Percentiles rank a stretch among this genome's conserved stretches.
These are phyloP conservation scores for Cylindroiulus punctatus DNA, from an alignment of 2,888 invertebrate genomes.

Conservation along the genomic window DNA sequence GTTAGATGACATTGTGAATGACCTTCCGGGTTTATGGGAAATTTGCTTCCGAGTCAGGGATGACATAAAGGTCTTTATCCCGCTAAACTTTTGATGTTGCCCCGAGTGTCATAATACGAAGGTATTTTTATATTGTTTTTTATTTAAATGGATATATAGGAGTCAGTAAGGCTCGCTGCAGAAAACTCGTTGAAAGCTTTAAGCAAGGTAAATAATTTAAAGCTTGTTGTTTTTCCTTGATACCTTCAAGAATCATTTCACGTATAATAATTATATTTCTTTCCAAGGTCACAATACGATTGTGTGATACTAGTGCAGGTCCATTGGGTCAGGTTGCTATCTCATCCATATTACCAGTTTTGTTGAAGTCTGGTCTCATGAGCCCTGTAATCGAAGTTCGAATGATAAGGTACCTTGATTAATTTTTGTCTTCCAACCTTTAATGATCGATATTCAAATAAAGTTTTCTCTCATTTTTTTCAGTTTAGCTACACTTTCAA, in stretches of 20 bases:
- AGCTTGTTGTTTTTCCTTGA: background rate
- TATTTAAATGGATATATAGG: constrained; percentile 61
- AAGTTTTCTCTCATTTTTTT: background rate
- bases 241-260: background rate
- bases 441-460: too few species aligned
- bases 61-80: constrained; percentile 77
- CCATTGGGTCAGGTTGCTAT: constrained; percentile 64
- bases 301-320: constrained; percentile 65
- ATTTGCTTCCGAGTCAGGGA: constrained; percentile 91
- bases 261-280: background rate
- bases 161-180: constrained; percentile 67
- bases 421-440: background rate
- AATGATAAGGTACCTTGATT: constrained; percentile 73
- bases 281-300: constrained; percentile 64
- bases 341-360: constrained; percentile 75
- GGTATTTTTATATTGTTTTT: background rate
- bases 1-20: constrained; percentile 65
- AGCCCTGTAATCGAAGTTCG: constrained; percentile 83
- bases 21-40: constrained; percentile 76
- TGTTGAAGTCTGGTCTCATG: constrained; percentile 82
- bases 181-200: constrained; percentile 66
- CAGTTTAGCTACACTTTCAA: constrained; percentile 85
- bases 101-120: background rate
- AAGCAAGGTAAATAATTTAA: constrained; percentile 62
- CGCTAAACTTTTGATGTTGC: constrained; percentile 12